Evolutionary conservation across 2,797 vertebrate species (phyloP).

Genomic region (Lateolabrax maculatus): DNA sequence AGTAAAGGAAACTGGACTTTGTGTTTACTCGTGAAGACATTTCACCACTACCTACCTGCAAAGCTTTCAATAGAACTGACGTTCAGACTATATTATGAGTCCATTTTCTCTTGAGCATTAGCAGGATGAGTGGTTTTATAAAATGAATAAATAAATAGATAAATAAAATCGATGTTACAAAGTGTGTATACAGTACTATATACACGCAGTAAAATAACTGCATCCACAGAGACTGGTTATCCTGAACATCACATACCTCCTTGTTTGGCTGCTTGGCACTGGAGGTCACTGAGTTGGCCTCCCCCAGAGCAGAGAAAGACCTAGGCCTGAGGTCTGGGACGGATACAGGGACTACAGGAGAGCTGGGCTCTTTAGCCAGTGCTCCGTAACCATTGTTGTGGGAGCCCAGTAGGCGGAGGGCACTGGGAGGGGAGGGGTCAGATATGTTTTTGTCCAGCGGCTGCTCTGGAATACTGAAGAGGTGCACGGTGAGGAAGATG

Average conservation of each 20-base stretch:
- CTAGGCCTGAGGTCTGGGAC: constrained; percentile 74
- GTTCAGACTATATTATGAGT: not conserved
- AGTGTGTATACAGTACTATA: not conserved
- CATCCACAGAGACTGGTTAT: not conserved
- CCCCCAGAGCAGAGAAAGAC: constrained; percentile 79
- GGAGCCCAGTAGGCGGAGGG: constrained; percentile 71
- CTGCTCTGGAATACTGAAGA: constrained; percentile 94
- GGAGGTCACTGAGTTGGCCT: constrained; percentile 81
- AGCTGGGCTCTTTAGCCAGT: constrained; percentile 77
- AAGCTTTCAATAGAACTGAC: not conserved
- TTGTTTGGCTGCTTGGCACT: constrained; percentile 78
- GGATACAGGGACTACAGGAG: not conserved
- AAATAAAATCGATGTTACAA: not conserved
- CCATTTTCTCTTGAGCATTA: not conserved
- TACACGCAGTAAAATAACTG: not conserved
- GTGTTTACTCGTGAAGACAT: not conserved
- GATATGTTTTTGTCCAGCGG: constrained; percentile 78
- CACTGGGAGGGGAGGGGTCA: constrained; percentile 53
- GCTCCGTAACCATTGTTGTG: constrained; percentile 83
- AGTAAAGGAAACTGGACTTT: not conserved
- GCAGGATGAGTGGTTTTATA: not conserved
- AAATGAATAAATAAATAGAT: not conserved
- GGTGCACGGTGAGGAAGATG: constrained; percentile 89
- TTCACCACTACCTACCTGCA: not conserved
- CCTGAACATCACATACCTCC: constrained; percentile 77